Percentiles rank a stretch among this genome's conserved stretches.
These are phyloP conservation scores for Drosophila lacertosa DNA, from an alignment of 1,140 invertebrate species.

Conservation along the genomic window DNA sequence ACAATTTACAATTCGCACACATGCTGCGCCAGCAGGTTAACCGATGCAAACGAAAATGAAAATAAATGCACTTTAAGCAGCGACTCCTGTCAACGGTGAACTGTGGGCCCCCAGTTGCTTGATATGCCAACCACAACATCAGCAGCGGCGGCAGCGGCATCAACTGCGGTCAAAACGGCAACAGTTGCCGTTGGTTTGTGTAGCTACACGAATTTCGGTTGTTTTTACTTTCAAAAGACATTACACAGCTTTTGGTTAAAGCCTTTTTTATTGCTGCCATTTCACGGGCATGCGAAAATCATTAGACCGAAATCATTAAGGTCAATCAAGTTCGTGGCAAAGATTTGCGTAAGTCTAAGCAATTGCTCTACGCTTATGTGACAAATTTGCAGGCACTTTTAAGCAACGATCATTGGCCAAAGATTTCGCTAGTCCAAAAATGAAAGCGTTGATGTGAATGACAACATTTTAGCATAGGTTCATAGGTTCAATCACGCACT, in stretches of 20 bases:
- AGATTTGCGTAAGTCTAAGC: conserved; percentile 59
- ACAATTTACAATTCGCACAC: conserved; percentile 80
- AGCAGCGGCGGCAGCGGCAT: neutral
- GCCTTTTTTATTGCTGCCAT: conserved; percentile 63
- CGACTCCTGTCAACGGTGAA: conserved; percentile 74
- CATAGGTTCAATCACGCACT: conserved; percentile 34
- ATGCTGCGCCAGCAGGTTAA: conserved; percentile 66
- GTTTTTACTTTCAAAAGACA: conserved; percentile 71
- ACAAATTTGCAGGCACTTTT: conserved; percentile 40
- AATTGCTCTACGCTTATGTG: conserved; percentile 42
- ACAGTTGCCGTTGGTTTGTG: conserved; percentile 38
- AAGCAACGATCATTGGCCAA: neutral
- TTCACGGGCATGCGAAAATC: conserved; percentile 67
- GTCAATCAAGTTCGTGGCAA: conserved; percentile 60
- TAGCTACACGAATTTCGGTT: conserved; percentile 50
- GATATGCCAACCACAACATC: conserved; percentile 58
- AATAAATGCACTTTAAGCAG: conserved; percentile 75
- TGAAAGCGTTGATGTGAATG: conserved; percentile 48
- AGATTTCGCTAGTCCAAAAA: conserved; percentile 65
- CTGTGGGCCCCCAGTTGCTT: conserved; percentile 68
- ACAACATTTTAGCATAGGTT: conserved; percentile 40
- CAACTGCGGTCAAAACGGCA: conserved; percentile 9
- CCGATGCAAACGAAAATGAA: conserved; percentile 71
- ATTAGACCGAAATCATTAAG: conserved; percentile 71
- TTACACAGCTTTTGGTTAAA: conserved; percentile 22